A percentile compares a stretch with the other conserved stretches of the same genome.
phyloP scores from a whole-genome alignment of 2,797 vertebrate genomes.

The Acanthurus leucopareius region DNA sequence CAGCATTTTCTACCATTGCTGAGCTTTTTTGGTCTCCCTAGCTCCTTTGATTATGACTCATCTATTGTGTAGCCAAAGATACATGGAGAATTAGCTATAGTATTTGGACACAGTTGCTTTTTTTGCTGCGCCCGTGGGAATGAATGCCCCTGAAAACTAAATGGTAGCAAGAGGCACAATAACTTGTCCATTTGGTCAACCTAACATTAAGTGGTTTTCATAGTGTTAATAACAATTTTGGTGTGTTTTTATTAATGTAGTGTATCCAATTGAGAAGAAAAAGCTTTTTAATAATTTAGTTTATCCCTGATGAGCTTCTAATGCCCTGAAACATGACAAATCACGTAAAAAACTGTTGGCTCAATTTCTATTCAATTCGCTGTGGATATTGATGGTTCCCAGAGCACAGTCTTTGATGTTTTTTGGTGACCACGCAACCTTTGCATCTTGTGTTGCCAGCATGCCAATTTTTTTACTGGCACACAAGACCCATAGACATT shows the following conservation, averaged over 20 bases:
- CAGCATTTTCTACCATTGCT: slow-evolving; percentile 71
- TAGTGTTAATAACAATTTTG: neutral
- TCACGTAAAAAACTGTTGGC: slow-evolving; percentile 4
- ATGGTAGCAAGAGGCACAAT: slow-evolving; percentile 8
- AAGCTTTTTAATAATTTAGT: slow-evolving; percentile 8
- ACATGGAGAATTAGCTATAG: slow-evolving; percentile 59
- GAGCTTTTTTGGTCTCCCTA: slow-evolving; percentile 52
- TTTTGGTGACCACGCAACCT: neutral
- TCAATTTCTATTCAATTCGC: neutral
- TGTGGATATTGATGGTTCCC: slow-evolving; percentile 9
- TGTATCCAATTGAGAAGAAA: neutral
- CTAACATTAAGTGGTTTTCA: slow-evolving; percentile 16
- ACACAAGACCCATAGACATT: neutral
- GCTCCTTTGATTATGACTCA: slow-evolving; percentile 67
- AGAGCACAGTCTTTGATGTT: slow-evolving; percentile 8
- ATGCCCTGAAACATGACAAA: neutral
- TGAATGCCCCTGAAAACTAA: slow-evolving; percentile 31
- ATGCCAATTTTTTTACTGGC: neutral
- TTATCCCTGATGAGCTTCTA: slow-evolving; percentile 4
- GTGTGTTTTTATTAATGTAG: neutral
- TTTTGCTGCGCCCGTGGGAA: slow-evolving; percentile 37
- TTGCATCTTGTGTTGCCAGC: neutral
- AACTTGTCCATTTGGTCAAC: slow-evolving; percentile 1
- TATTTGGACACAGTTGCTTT: slow-evolving; percentile 61
- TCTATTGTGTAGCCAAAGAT: slow-evolving; percentile 56